Percentiles rank a stretch among this genome's conserved stretches.
phyloP scores from a whole-genome alignment of 1,140 invertebrate genomes.

The Paraescarpia echinospica region DNA sequence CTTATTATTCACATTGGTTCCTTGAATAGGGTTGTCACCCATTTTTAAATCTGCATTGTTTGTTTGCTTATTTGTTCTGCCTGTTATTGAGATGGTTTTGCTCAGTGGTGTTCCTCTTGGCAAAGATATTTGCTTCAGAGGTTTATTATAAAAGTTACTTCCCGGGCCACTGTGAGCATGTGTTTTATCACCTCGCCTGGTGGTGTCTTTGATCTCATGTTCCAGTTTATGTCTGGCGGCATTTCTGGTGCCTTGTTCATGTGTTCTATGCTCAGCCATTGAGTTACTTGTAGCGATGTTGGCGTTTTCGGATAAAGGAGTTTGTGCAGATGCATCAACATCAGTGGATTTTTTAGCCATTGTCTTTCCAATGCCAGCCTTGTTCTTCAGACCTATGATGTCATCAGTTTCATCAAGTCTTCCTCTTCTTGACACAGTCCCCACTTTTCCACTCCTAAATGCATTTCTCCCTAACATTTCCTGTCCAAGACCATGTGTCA shows the following conservation, averaged over 20 bases:
- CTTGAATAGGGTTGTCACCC: neutral
- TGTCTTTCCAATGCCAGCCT: too few relatives aligned
- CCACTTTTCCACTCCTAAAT: too few relatives aligned
- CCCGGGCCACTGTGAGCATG: neutral
- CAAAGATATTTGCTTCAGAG: neutral
- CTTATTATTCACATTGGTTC: neutral
- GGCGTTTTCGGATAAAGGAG: neutral
- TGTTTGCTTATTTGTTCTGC: neutral
- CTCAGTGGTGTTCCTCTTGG: neutral
- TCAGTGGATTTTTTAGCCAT: too few relatives aligned
- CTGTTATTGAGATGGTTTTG: neutral
- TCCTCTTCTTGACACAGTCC: too few relatives aligned
- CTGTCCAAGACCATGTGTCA: neutral
- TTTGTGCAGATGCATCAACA: neutral
- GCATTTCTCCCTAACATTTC: neutral
- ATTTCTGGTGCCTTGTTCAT: neutral
- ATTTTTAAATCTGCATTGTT: neutral
- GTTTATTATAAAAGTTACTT: neutral
- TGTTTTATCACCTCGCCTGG: neutral
- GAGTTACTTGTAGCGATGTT: neutral
- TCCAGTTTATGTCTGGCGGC: neutral
- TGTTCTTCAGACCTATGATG: too few relatives aligned
- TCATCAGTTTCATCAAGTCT: too few relatives aligned
- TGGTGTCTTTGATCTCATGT: neutral
- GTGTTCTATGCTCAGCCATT: neutral